Evolutionary conservation across 1,140 invertebrate species (phyloP), one percentile per base, ranked within the genome.

Genomic region (Bombus fervidus): DNA sequence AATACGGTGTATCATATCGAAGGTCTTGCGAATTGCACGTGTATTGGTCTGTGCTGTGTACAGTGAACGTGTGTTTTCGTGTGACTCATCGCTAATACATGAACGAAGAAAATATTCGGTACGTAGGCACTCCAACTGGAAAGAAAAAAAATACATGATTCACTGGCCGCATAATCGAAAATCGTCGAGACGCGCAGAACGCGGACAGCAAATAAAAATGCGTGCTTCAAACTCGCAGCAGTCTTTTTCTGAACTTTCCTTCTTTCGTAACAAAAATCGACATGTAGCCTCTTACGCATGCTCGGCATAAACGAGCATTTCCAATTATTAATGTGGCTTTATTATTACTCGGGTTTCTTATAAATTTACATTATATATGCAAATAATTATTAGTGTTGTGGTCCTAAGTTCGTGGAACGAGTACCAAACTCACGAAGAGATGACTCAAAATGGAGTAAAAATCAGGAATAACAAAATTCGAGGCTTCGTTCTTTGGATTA

Each of bases 51-150:
- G 34, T n/a, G 34, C 34, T 37, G 66, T 39, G 37, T 28, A 75
- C 68, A 18, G 31, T 18, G 13, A 34, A 37, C 25, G n/a, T 81
- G 81, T 77, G 71, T 86, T 72, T 76, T 41, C 64, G 28, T 25
- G 39, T 76, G 82, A 84, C 34, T 84, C 82, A 84, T 68, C 41
- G 39, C 37, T n/a, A 18, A 53, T 43, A 39, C 53, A 31, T 6
- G 43, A 62, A 47, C 71, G 64, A 87, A 62, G 47, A 77, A 87
- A 84, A 79, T 84, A 87, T 87, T 84, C 37, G 18, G 47, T 73
- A 53, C 71, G 87, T 73, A 71, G 81, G 53, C 82, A 74, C 77
- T 73, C 41, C 59, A 43, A 53, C 66, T 71, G 41, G 77, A 81
- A 47, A 76, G 59, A 73, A 83, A 83, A 71, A 6, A 39, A n/a